A percentile compares a stretch with the other conserved stretches of the same genome.
These are phyloP conservation scores for Bradypus variegatus DNA, from an alignment of 2,797 vertebrate genomes.

Conservation along the genomic window DNA sequence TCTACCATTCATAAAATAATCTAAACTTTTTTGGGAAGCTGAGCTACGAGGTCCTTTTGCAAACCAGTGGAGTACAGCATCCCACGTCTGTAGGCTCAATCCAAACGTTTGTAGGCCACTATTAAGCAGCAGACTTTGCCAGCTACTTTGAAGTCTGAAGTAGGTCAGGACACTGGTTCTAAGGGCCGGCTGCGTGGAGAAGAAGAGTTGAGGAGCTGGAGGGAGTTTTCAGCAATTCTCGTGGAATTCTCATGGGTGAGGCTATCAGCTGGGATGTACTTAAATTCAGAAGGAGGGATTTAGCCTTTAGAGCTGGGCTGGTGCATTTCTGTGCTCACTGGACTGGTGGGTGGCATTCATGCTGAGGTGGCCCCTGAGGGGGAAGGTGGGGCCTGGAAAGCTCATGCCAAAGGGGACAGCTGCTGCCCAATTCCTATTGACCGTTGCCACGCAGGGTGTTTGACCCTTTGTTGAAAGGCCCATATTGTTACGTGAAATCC, in stretches of 20 bases:
- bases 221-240: background rate
- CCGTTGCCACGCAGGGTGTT: background rate
- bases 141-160: constrained; percentile 45
- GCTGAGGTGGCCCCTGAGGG: background rate
- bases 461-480: background rate
- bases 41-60: background rate
- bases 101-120: background rate
- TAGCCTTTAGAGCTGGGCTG: background rate
- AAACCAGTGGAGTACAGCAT: background rate
- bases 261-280: too few relatives aligned
- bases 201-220: background rate
- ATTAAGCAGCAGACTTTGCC: background rate
- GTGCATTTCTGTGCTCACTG: background rate
- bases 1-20: background rate
- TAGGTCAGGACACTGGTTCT: constrained; percentile 20
- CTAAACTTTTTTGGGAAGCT: background rate
- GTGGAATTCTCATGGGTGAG: background rate
- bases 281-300: background rate
- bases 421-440: background rate
- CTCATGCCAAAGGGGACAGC: background rate
- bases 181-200: background rate
- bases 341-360: background rate
- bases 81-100: background rate
- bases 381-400: background rate
- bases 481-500: background rate